Percentiles rank a stretch among this genome's conserved stretches.
phyloP scores from a whole-genome alignment of 2,113 vertebrate genomes.

The Sinocyclocheilus maitianheensis region DNA sequence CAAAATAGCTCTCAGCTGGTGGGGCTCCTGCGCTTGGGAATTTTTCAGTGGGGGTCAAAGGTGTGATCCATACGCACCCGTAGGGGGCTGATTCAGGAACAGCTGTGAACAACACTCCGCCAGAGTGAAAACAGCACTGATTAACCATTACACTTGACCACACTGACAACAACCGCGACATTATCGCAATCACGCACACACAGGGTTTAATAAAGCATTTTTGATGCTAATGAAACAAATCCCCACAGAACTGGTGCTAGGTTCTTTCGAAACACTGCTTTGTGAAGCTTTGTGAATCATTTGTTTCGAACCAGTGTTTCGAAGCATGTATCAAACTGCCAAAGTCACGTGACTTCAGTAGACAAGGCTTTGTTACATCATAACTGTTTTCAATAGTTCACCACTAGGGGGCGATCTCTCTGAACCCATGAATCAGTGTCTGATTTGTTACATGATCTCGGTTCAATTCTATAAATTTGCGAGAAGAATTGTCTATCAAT shows the following conservation, averaged over 20 bases:
- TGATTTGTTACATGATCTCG: too few species aligned
- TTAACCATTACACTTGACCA: slow-evolving; percentile 37
- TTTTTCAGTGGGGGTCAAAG: slow-evolving; percentile 56
- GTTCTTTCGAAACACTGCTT: neutral
- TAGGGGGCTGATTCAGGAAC: slow-evolving; percentile 27
- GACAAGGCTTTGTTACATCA: neutral
- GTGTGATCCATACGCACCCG: slow-evolving; percentile 24
- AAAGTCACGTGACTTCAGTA: neutral
- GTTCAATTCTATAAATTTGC: too few species aligned
- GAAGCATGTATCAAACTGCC: neutral
- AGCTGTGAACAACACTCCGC: slow-evolving; percentile 17
- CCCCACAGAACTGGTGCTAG: neutral
- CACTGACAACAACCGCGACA: neutral
- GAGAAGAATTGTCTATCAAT: too few species aligned
- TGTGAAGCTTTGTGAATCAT: neutral
- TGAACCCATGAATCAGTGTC: neutral
- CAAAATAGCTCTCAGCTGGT: slow-evolving; percentile 55
- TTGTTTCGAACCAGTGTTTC: neutral
- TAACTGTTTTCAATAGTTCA: neutral
- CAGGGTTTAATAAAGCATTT: neutral
- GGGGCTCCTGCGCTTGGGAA: slow-evolving; percentile 50
- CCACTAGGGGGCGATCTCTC: neutral
- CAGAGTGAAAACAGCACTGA: slow-evolving; percentile 21
- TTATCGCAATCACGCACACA: neutral
- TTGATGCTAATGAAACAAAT: slow-evolving; percentile 3